Evolutionary conservation across 2,888 invertebrate genomes (phyloP).

Genomic region (Apantesis nais): DNA sequence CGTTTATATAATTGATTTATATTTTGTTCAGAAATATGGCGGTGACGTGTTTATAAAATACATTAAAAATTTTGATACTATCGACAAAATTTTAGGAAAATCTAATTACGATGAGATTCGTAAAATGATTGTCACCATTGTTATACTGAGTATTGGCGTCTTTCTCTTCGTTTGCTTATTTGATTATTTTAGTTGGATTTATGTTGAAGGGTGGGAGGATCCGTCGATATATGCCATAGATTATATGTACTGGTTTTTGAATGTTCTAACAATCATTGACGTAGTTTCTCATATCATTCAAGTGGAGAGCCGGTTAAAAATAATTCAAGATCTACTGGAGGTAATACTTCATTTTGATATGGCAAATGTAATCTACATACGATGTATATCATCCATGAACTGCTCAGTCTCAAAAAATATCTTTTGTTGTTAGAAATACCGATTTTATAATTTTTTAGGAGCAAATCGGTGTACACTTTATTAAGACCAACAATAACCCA

Average conservation of each 20-base stretch:
- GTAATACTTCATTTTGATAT: conserved; percentile 6
- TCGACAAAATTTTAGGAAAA: conserved; percentile 44
- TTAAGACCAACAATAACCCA: too few species aligned
- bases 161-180: conserved; percentile 11
- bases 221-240: conserved; percentile 36
- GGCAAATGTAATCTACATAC: too few species aligned
- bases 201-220: conserved; percentile 17
- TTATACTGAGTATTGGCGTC: conserved; percentile 16
- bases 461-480: too few species aligned
- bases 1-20: conserved; percentile 43
- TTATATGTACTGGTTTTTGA: conserved; percentile 44
- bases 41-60: conserved; percentile 36
- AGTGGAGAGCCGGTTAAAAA: conserved; percentile 42
- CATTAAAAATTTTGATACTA: conserved; percentile 32
- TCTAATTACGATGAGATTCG: conserved; percentile 38
- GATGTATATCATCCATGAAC: too few species aligned
- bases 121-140: conserved; percentile 20
- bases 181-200: conserved; percentile 36
- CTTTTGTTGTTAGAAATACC: not conserved
- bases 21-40: conserved; percentile 36
- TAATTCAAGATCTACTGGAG: conserved; percentile 22
- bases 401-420: too few species aligned
- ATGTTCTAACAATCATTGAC: conserved; percentile 37
- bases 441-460: too few species aligned
- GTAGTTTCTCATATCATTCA: too few species aligned